Evolutionary conservation across 37 sponge, comb jelly and placozoan genomes (phyloP), one percentile per base, ranked within the genome.

Genomic region (Cliona cf. orientalis): DNA sequence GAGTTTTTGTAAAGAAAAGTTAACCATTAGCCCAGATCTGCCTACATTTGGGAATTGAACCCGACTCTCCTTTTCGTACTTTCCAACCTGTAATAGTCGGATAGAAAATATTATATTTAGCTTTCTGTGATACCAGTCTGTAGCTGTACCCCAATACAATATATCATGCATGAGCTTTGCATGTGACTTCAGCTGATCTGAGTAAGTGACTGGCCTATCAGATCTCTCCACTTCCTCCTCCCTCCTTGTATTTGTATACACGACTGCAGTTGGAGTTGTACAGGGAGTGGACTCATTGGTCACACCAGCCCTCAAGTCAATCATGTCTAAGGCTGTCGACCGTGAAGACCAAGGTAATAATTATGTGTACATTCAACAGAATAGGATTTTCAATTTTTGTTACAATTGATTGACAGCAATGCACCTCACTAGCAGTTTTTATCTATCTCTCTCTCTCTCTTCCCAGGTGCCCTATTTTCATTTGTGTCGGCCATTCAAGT

Each of bases 381-480:
- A n/a, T n/a, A n/a, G n/a, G n/a, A n/a, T n/a, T n/a, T n/a, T n/a
- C n/a, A n/a, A n/a, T n/a, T n/a, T n/a, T n/a, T n/a, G n/a, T 6
- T 1, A 42, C 61, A 75, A 60, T 39, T 2, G 3, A 39, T 1
- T 59, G 59, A 5, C 9, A 5, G 43, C 36, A 44, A 31, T 32
- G 37, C 2, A 36, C 28, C 22, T 12, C 5, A 61, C 26, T n/a
- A 25, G 26, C 63, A 22, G 63, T 61, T 22, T 61, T n/a, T 61
- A 61, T 25, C 63, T 61, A n/a, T 9, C 14, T 59, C 60, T 9
- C 60, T 59, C 14, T 9, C 14, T 3, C 5, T 66, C 12, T 29
- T 31, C 34, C 3, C 60, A 82, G 82, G 82, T 72, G 82, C 82
- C 32, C 25, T 82, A 25, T 72, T 82, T 42, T 82, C 82, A 6